Conservation (phyloP, 2,113 vertebrate species). For the Poicephalus meyeri region DNA sequence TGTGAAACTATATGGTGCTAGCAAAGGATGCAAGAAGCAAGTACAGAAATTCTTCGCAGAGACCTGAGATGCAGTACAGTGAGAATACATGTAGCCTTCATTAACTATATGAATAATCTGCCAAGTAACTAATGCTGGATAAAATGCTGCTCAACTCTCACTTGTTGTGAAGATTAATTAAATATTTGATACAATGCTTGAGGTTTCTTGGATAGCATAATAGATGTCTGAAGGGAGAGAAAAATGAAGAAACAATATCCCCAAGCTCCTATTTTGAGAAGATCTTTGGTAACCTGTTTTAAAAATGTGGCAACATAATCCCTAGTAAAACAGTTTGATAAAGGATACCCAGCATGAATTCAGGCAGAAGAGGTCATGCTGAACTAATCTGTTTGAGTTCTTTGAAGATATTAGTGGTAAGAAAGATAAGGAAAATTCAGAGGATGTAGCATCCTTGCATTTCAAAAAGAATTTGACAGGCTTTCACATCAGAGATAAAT, state of each 20-base stretch:
- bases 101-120: background rate
- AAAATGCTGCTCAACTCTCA: background rate
- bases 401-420: conserved; percentile 48
- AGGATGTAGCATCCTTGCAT: conserved; percentile 38
- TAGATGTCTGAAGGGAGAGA: background rate
- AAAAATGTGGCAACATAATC: conserved; percentile 14
- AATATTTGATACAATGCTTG: background rate
- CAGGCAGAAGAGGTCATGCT: conserved; percentile 54
- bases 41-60: background rate
- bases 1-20: background rate
- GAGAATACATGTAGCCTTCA: background rate
- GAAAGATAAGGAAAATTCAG: conserved; percentile 56
- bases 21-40: background rate
- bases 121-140: background rate
- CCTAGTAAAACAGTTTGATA: conserved; percentile 52
- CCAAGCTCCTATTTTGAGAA: background rate
- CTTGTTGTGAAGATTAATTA: background rate
- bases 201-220: background rate
- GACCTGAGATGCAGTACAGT: background rate
- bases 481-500: conserved; percentile 33
- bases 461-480: conserved; percentile 51
- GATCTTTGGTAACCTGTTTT: background rate
- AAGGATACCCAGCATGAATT: conserved; percentile 43
- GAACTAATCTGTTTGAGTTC: conserved; percentile 57
- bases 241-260: background rate